Conservation (phyloP, 2,888 invertebrate genomes). For the Euplexia lucipara region DNA sequence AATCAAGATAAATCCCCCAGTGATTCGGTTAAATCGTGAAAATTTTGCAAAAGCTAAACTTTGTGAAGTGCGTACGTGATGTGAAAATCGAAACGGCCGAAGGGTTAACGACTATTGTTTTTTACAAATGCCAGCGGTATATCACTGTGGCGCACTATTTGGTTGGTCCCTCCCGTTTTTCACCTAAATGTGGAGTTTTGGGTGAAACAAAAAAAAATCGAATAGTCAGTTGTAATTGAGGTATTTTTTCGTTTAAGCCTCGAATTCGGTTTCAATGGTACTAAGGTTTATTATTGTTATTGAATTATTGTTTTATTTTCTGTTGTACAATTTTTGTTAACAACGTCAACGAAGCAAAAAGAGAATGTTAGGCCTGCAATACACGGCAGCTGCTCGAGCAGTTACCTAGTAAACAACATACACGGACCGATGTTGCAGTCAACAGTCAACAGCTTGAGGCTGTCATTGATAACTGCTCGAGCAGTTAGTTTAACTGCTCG, state of each 20-base stretch:
- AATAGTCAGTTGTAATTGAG: conserved; percentile 26
- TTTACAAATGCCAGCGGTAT: conserved; percentile 62
- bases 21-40: conserved; percentile 70
- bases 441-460: too few species aligned
- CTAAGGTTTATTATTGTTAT: background rate
- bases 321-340: too few species aligned
- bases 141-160: conserved; percentile 60
- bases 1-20: conserved; percentile 67
- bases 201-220: conserved; percentile 39
- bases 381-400: too few species aligned
- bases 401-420: too few species aligned
- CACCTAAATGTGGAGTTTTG: conserved; percentile 36
- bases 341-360: too few species aligned
- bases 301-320: background rate
- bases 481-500: too few species aligned
- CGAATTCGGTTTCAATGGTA: background rate
- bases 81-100: conserved; percentile 66
- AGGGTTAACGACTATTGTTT: conserved; percentile 73
- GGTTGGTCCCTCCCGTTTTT: conserved; percentile 37
- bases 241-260: background rate
- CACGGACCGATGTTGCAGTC: too few species aligned
- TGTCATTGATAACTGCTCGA: too few species aligned
- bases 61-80: conserved; percentile 75
- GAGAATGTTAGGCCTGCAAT: too few species aligned
- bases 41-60: conserved; percentile 75